Percentiles rank a stretch among this genome's conserved stretches.
Evolutionary conservation across 2,113 vertebrate genomes (phyloP).

Genomic region (rat (Rattus norvegicus)): DNA sequence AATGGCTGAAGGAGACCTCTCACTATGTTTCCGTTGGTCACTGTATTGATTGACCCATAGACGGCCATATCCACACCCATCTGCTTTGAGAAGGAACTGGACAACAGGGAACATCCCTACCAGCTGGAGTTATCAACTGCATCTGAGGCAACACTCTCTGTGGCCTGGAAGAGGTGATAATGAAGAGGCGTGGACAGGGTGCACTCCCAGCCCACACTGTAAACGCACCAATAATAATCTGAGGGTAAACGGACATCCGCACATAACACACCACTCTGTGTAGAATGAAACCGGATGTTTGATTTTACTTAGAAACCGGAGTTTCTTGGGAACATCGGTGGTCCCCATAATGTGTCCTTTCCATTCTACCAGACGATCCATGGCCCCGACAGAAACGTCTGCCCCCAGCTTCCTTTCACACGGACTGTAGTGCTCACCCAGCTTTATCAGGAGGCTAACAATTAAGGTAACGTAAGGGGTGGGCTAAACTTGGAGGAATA

Average conservation of each 20-base stretch:
- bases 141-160: neutral
- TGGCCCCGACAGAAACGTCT: neutral
- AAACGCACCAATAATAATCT: neutral
- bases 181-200: neutral
- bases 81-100: neutral
- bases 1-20: neutral
- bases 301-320: neutral
- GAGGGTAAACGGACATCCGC: rapidly evolving
- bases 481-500: neutral
- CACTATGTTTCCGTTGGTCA: neutral
- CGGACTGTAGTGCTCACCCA: neutral
- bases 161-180: neutral
- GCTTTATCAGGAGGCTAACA: neutral
- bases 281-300: rapidly evolving
- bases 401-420: neutral
- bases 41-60: neutral
- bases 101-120: too few species aligned
- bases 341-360: neutral
- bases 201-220: neutral
- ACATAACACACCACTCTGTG: rapidly evolving
- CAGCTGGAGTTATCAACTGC: neutral
- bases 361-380: neutral
- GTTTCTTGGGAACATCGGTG: neutral
- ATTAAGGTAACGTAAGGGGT: neutral
- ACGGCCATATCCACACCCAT: too few species aligned